phyloP scores from a whole-genome alignment of 2,888 invertebrate genomes.

The Leucoptera coffeella region DNA sequence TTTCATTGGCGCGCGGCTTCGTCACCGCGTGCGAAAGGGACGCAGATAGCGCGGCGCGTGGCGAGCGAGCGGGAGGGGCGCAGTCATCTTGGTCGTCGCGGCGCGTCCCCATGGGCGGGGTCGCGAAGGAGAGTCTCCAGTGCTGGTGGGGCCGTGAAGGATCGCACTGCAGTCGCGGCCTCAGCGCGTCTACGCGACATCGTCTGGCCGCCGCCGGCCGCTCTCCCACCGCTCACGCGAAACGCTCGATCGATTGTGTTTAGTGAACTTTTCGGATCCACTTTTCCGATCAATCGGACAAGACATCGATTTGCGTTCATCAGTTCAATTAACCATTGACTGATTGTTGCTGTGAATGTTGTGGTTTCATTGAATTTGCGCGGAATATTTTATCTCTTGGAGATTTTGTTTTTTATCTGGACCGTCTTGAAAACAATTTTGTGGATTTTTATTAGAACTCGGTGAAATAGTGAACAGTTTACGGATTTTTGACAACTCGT shows the following conservation, averaged over 20 bases:
- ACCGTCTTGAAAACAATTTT: too few species aligned
- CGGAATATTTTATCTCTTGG: too few species aligned
- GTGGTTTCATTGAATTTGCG: too few species aligned
- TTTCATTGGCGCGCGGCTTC: conserved; percentile 52
- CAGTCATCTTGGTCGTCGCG: conserved; percentile 49
- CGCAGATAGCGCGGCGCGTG: conserved; percentile 13
- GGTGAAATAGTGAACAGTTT: too few species aligned
- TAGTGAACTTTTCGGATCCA: conserved; percentile 25
- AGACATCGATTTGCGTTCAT: too few species aligned
- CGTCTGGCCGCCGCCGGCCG: conserved; percentile 31
- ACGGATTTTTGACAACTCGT: too few species aligned
- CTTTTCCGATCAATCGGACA: too few species aligned
- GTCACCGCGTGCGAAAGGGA: conserved; percentile 39
- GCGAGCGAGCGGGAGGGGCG: conserved; percentile 38
- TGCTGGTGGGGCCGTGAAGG: conserved; percentile 58
- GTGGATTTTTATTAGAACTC: too few species aligned
- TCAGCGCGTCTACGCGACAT: conserved; percentile 37
- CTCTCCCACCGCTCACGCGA: conserved; percentile 19
- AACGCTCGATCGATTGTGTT: conserved; percentile 44
- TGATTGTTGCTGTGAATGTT: too few species aligned
- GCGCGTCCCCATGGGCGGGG: conserved; percentile 59
- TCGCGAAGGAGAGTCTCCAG: conserved; percentile 52
- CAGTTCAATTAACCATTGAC: neutral
- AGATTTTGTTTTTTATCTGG: too few species aligned
- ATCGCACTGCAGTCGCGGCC: conserved; percentile 52